Evolutionary conservation across 2,797 vertebrate genomes (phyloP).

Genomic region (Characodon lateralis): DNA sequence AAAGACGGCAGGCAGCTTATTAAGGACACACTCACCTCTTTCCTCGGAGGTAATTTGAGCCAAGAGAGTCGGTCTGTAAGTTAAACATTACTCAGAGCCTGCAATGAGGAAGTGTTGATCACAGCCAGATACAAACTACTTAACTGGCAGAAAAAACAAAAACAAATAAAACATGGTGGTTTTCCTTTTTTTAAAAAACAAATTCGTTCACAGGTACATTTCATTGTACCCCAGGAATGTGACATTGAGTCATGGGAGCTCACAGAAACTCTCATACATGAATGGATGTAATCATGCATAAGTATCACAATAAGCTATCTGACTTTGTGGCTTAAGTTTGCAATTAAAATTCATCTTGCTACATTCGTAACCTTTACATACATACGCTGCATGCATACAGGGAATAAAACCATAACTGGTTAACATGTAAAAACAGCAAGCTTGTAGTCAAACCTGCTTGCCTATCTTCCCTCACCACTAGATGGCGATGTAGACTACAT

Average conservation of each 20-base stretch:
- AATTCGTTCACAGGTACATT: slow-evolving; percentile 7
- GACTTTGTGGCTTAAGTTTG: background rate
- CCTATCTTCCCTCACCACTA: background rate
- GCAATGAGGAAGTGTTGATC: background rate
- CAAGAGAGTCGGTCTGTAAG: background rate
- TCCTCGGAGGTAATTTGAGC: background rate
- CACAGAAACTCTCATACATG: background rate
- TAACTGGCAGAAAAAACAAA: background rate
- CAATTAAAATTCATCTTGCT: background rate
- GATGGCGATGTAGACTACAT: slow-evolving; percentile 1
- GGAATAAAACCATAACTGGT: background rate
- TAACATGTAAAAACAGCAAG: background rate
- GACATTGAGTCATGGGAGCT: background rate
- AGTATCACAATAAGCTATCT: background rate
- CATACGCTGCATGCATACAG: background rate
- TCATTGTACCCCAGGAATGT: slow-evolving; percentile 36
- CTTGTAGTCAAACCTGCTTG: background rate
- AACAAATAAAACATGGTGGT: background rate
- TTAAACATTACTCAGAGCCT: background rate
- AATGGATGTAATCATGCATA: background rate
- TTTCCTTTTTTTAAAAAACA: background rate
- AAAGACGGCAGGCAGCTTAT: background rate
- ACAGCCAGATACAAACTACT: background rate
- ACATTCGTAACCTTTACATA: background rate
- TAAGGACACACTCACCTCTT: background rate